Evolutionary conservation across 2,888 invertebrate genomes (phyloP).

Genomic region (Carterocephalus palaemon): DNA sequence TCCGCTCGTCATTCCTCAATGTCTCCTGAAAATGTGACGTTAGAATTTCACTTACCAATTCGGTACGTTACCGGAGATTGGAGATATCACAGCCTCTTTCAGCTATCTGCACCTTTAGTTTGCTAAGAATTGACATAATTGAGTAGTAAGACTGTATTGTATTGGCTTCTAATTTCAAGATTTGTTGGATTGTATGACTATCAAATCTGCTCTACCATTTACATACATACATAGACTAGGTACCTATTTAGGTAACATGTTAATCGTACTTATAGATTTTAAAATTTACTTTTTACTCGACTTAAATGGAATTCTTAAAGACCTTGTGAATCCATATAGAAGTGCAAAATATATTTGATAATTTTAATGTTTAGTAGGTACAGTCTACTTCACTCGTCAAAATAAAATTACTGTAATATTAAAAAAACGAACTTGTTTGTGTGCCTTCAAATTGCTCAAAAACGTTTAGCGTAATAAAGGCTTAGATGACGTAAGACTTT

Average conservation of each 20-base stretch:
- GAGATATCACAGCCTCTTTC: conserved; percentile 19
- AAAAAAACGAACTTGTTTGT: conserved; percentile 59
- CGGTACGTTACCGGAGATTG: conserved; percentile 28
- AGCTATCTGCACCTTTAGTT: not conserved
- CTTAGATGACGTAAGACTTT: conserved; percentile 55
- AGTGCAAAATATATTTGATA: too few species aligned
- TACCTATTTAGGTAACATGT: too few species aligned
- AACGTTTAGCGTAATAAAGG: conserved; percentile 70
- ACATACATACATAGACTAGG: too few species aligned
- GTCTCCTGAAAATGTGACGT: conserved; percentile 55
- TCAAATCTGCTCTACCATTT: not conserved
- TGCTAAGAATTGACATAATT: conserved; percentile 1
- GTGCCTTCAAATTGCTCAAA: conserved; percentile 59
- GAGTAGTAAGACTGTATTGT: too few species aligned
- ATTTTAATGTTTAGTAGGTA: too few species aligned
- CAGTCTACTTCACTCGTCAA: conserved; percentile 35
- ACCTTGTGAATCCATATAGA: too few species aligned
- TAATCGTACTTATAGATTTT: too few species aligned
- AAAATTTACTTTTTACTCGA: too few species aligned
- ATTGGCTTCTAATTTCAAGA: too few species aligned
- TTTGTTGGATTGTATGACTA: not conserved
- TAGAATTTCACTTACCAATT: conserved; percentile 40
- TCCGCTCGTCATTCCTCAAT: conserved; percentile 61
- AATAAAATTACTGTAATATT: conserved; percentile 49
- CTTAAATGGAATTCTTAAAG: too few species aligned